A percentile compares a stretch with the other conserved stretches of the same genome.
phyloP scores from a whole-genome alignment of 2,797 vertebrate genomes.

The Threskiornis aethiopicus region DNA sequence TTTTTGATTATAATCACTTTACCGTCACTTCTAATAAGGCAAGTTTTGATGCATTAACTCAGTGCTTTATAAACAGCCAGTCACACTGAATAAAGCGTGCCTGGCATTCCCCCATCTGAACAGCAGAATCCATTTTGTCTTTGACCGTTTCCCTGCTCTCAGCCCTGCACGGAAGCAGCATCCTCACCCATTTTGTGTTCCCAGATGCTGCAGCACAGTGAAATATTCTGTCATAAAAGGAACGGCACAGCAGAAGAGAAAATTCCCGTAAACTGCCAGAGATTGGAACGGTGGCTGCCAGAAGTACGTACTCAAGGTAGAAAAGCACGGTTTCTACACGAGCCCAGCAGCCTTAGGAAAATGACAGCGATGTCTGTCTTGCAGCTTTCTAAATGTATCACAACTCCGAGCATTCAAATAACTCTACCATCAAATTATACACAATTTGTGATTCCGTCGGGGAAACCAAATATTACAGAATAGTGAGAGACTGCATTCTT shows the following conservation, averaged over 20 bases:
- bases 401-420: background rate
- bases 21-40: background rate
- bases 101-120: background rate
- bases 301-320: rapidly evolving
- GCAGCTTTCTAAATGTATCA: rapidly evolving
- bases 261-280: background rate
- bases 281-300: background rate
- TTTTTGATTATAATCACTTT: background rate
- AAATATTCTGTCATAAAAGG: background rate
- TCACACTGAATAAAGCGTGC: background rate
- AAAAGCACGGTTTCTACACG: background rate
- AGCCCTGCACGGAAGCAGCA: background rate
- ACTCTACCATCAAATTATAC: background rate
- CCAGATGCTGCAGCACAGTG: background rate
- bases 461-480: background rate
- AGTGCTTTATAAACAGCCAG: background rate
- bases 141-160: background rate
- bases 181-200: constrained; percentile 19
- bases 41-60: background rate
- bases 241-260: background rate
- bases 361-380: background rate
- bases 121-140: constrained; percentile 30
- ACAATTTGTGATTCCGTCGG: too few species aligned
- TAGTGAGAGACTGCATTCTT: background rate
- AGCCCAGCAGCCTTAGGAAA: background rate